These are phyloP conservation scores for Dasyurus viverrinus DNA, from an alignment of 2,113 vertebrate species.

Conservation along the genomic window DNA sequence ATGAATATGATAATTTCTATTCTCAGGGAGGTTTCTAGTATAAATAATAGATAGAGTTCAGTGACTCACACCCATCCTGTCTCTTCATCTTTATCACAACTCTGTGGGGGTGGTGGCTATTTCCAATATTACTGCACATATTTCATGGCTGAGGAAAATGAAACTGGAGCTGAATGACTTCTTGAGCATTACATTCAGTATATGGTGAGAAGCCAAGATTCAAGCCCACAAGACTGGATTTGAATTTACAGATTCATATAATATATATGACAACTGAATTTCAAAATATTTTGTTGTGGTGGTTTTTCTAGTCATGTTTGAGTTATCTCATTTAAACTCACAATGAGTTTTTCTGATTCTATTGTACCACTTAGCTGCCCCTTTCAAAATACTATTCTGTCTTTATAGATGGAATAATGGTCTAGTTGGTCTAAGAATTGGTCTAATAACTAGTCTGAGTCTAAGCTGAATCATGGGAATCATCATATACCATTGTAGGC, in stretches of 20 bases:
- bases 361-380: too few relatives aligned
- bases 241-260: not conserved
- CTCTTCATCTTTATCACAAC: not conserved
- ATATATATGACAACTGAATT: not conserved
- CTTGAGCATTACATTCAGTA: not conserved
- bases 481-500: not conserved
- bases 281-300: not conserved
- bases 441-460: not conserved
- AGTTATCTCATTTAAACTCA: not conserved
- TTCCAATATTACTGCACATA: not conserved
- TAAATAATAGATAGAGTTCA: not conserved
- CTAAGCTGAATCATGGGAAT: not conserved
- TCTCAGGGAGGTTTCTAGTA: not conserved
- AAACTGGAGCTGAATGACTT: not conserved
- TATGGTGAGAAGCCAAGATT: not conserved
- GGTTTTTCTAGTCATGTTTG: not conserved
- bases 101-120: not conserved
- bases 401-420: not conserved
- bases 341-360: not conserved
- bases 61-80: not conserved
- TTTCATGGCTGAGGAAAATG: not conserved
- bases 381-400: not conserved
- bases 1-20: conserved; percentile 8
- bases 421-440: not conserved
- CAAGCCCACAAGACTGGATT: not conserved